Evolutionary conservation across 2,113 vertebrate species (phyloP).

Genomic region (Spheniscus mendiculus): DNA sequence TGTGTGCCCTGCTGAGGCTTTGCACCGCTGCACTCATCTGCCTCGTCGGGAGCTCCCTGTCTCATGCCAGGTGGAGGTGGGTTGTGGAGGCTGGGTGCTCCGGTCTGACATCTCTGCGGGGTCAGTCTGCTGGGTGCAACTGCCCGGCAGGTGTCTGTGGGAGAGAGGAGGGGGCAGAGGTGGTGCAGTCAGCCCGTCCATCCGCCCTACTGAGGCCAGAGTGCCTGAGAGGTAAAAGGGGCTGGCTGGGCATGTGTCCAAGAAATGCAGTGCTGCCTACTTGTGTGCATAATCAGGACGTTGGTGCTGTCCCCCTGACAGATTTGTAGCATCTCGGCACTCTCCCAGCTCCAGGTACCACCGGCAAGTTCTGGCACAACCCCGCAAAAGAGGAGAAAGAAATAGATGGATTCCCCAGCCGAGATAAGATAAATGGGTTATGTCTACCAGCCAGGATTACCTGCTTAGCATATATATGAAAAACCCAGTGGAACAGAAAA

Average conservation of each 20-base stretch:
- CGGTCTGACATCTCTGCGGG: background rate
- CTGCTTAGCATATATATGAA: conserved; percentile 17
- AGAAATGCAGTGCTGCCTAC: background rate
- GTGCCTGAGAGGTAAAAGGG: background rate
- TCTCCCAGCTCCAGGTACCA: background rate
- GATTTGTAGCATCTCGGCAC: background rate
- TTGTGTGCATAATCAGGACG: background rate
- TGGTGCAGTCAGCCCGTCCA: background rate
- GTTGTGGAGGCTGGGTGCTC: background rate
- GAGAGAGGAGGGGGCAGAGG: background rate
- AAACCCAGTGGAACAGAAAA: background rate
- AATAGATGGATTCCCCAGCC: background rate
- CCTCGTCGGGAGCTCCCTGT: background rate
- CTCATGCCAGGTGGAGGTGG: accelerated
- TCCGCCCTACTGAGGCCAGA: background rate
- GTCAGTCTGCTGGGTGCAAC: background rate
- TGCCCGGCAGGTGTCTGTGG: background rate
- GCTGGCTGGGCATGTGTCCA: background rate
- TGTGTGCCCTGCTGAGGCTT: background rate
- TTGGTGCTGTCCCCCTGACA: background rate
- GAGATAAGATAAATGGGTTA: background rate
- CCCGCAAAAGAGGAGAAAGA: background rate
- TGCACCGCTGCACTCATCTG: accelerated
- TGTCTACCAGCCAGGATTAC: background rate
- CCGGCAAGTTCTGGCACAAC: background rate